Evolutionary conservation across 2,113 vertebrate species (phyloP).

Genomic region (Muscicapa adusta): DNA sequence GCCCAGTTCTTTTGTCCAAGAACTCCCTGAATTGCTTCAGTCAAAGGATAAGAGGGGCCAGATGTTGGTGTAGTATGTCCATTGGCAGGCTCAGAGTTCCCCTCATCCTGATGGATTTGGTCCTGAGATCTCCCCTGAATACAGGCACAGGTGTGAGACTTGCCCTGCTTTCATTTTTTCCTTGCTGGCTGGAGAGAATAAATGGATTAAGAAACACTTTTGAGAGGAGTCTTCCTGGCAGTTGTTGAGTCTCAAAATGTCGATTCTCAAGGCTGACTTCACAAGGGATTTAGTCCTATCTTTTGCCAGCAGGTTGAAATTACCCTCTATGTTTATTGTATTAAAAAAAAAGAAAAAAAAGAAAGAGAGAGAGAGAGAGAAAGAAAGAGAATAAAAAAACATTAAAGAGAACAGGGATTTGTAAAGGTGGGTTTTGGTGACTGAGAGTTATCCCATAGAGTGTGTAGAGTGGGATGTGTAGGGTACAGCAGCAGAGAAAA

Average conservation of each 20-base stretch:
- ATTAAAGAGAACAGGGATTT: background rate
- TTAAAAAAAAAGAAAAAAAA: background rate
- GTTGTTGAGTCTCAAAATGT: background rate
- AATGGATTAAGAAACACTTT: background rate
- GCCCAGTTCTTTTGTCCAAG: background rate
- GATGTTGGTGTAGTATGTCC: background rate
- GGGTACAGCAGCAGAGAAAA: background rate
- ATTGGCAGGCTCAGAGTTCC: background rate
- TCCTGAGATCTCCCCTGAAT: background rate
- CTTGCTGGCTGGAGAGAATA: background rate
- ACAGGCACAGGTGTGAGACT: background rate
- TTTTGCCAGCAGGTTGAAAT: constrained; percentile 26
- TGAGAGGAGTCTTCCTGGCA: constrained; percentile 7
- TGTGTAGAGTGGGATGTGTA: background rate
- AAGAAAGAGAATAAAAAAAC: background rate
- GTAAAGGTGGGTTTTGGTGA: background rate
- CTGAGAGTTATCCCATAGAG: background rate
- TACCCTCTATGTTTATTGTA: background rate
- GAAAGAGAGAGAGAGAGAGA: background rate
- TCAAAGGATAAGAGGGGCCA: background rate
- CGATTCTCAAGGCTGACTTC: constrained; percentile 6
- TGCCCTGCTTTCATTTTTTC: background rate
- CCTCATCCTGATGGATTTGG: background rate
- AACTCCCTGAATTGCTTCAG: background rate
- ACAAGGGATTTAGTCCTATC: constrained; percentile 13